Percentiles rank a stretch among this genome's conserved stretches.
These are phyloP conservation scores for Astur gentilis DNA, from an alignment of 2,113 vertebrate genomes.

Conservation along the genomic window DNA sequence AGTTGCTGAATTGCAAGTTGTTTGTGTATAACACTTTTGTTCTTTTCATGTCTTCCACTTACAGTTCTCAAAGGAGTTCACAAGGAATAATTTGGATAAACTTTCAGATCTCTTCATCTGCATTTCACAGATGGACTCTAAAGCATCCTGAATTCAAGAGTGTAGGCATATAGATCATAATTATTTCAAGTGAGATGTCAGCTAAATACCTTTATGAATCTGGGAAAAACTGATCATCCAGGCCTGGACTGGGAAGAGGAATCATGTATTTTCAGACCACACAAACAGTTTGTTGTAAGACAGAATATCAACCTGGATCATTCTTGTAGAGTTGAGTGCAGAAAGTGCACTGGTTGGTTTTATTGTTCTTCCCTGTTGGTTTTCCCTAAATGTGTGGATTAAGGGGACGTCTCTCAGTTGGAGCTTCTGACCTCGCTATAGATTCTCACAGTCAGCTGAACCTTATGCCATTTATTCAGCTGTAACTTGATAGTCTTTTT, in stretches of 20 bases:
- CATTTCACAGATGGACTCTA: not conserved
- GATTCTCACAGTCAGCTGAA: not conserved
- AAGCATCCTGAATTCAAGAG: not conserved
- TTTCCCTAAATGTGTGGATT: not conserved
- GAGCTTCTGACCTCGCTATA: not conserved
- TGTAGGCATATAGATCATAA: not conserved
- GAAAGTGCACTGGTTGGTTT: not conserved
- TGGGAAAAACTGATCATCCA: not conserved
- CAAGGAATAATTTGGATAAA: not conserved
- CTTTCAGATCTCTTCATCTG: not conserved
- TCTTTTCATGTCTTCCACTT: not conserved
- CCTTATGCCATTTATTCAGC: not conserved
- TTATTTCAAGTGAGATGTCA: not conserved
- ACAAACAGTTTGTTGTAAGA: not conserved
- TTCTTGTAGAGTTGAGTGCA: not conserved
- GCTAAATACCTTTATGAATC: not conserved
- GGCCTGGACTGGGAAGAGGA: not conserved
- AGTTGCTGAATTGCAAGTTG: not conserved
- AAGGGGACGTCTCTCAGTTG: not conserved
- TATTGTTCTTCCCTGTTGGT: not conserved
- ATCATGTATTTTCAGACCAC: not conserved
- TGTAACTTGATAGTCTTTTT: not conserved
- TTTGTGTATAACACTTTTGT: not conserved
- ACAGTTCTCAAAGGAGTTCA: not conserved
- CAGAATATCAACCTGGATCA: not conserved